Percentiles rank a stretch among this genome's conserved stretches.
Evolutionary conservation across 2,113 vertebrate species (phyloP).

Genomic region (Bos taurus): ARS-UCD2.0 NC_037356.1:45709001-45709500

Average conservation of each 20-base stretch:
- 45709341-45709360: background rate
- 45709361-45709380: background rate
- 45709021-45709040: background rate
- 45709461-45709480: background rate
- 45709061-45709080: background rate
- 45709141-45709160: background rate
- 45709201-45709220: background rate
- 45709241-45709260: background rate
- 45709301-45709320: background rate
- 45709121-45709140: background rate
- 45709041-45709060: background rate
- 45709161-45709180: background rate
- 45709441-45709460: background rate
- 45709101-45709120: background rate
- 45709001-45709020: background rate
- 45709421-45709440: background rate
- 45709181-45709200: background rate
- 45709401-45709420: background rate
- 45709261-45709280: background rate
- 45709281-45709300: background rate
- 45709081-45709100: background rate
- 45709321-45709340: background rate
- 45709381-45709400: background rate
- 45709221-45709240: background rate
- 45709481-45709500: background rate